Percentiles rank a stretch among this genome's conserved stretches.
These are phyloP conservation scores for Calameuta pallipes DNA, from an alignment of 2,888 invertebrate species.

Conservation along the genomic window DNA sequence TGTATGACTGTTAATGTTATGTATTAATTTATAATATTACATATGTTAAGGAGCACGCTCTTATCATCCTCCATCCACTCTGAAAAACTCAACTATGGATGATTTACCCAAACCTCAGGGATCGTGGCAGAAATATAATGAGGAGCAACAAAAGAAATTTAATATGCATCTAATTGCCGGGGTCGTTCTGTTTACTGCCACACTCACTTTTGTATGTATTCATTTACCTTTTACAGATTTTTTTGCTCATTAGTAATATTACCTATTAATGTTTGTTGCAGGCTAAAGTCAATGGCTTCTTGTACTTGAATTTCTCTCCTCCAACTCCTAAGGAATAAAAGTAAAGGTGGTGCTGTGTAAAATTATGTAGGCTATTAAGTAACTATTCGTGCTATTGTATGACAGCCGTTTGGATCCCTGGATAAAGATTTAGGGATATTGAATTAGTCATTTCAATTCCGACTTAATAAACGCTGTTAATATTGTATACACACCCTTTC, in stretches of 20 bases:
- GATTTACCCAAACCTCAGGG: constrained; percentile 83
- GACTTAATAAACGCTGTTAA: neutral
- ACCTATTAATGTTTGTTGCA: constrained; percentile 55
- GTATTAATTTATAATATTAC: neutral
- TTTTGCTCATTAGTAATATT: neutral
- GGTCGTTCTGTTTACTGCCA: constrained; percentile 55
- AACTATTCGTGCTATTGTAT: neutral
- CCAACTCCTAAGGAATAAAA: constrained; percentile 62
- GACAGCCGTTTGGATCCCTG: neutral
- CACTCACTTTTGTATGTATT: constrained; percentile 68
- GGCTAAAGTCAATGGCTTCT: constrained; percentile 73
- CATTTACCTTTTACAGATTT: neutral
- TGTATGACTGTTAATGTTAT: neutral
- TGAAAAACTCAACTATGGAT: constrained; percentile 73
- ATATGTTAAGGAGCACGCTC: constrained; percentile 34
- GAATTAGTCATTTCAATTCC: neutral
- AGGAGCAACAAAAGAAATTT: constrained; percentile 76
- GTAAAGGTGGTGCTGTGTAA: constrained; percentile 1
- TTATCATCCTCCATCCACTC: constrained; percentile 26
- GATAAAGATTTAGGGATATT: neutral
- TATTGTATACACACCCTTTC: neutral
- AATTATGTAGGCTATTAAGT: constrained; percentile 17
- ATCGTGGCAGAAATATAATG: constrained; percentile 79
- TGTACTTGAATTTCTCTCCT: constrained; percentile 74
- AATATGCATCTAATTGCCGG: constrained; percentile 76